A percentile compares a stretch with the other conserved stretches of the same genome.
Evolutionary conservation across 1,140 invertebrate species (phyloP).

Genomic region (Habropoda laboriosa): DNA sequence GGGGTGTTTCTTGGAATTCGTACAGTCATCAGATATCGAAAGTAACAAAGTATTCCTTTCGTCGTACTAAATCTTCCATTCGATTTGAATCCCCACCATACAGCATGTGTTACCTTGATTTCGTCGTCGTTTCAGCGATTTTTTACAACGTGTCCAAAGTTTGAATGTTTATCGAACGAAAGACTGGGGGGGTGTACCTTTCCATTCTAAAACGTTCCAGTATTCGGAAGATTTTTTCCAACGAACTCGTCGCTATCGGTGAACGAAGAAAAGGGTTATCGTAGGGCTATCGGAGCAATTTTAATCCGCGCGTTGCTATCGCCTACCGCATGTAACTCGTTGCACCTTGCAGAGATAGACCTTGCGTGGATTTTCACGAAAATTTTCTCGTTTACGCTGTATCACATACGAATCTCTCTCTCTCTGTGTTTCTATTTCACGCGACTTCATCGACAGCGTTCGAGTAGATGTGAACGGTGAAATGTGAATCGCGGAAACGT

Average conservation of each 20-base stretch:
- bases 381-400: no score
- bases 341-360: no score
- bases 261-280: conserved; percentile 58
- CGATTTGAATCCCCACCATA: not conserved
- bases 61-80: conserved; percentile 1
- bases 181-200: no score
- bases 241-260: conserved; percentile 45
- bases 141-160: not conserved
- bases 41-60: conserved; percentile 9
- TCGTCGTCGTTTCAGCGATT: not conserved
- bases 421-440: no score
- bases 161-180: not conserved
- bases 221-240: no score
- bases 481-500: not conserved
- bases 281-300: conserved; percentile 36
- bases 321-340: not conserved
- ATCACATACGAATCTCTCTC: no score
- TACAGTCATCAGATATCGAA: conserved; percentile 54
- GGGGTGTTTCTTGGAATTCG: conserved; percentile 60
- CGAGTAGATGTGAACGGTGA: no score
- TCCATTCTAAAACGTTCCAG: not conserved
- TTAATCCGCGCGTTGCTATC: conserved; percentile 18
- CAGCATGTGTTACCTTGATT: not conserved
- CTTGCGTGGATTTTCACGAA: no score
- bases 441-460: no score